A percentile compares a stretch with the other conserved stretches of the same genome.
These are phyloP conservation scores for Drosophila persimilis DNA, from an alignment of 1,140 invertebrate genomes.

Conservation along the genomic window DNA sequence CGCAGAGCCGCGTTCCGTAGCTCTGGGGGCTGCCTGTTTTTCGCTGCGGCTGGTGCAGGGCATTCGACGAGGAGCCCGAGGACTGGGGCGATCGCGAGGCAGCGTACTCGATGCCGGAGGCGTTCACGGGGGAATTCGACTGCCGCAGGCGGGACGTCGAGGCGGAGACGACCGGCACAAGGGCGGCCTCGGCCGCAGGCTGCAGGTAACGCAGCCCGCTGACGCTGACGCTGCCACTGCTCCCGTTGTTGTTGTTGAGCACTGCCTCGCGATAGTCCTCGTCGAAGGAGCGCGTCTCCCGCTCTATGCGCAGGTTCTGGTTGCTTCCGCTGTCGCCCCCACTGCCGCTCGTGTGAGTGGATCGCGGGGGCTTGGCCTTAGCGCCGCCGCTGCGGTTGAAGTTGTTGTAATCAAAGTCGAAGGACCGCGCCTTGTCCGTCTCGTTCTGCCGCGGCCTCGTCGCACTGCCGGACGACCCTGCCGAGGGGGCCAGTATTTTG, in stretches of 20 bases:
- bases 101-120: slow-evolving; percentile 32
- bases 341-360: slow-evolving; percentile 36
- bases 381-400: slow-evolving; percentile 47
- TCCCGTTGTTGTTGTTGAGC: slow-evolving; percentile 52
- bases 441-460: slow-evolving; percentile 55
- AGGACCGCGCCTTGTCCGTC: slow-evolving; percentile 76
- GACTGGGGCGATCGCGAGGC: slow-evolving; percentile 71
- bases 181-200: slow-evolving; percentile 26
- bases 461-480: background rate
- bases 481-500: slow-evolving; percentile 30
- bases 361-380: slow-evolving; percentile 14
- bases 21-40: slow-evolving; percentile 71
- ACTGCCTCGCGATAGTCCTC: slow-evolving; percentile 76
- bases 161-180: slow-evolving; percentile 1
- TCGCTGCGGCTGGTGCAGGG: slow-evolving; percentile 51
- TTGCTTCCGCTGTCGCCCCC: slow-evolving; percentile 57
- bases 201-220: slow-evolving; percentile 58
- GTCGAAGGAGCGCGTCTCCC: slow-evolving; percentile 80
- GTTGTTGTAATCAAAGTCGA: slow-evolving; percentile 78
- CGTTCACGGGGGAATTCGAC: slow-evolving; percentile 45
- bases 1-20: slow-evolving; percentile 78
- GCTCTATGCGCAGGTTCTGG: slow-evolving; percentile 70
- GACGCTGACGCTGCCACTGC: slow-evolving; percentile 21
- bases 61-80: slow-evolving; percentile 73
- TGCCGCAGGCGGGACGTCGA: slow-evolving; percentile 42